A percentile compares a stretch with the other conserved stretches of the same genome.
Conservation (phyloP, 1,140 invertebrate species). For the Paramacrobiotus metropolitanus region DNA sequence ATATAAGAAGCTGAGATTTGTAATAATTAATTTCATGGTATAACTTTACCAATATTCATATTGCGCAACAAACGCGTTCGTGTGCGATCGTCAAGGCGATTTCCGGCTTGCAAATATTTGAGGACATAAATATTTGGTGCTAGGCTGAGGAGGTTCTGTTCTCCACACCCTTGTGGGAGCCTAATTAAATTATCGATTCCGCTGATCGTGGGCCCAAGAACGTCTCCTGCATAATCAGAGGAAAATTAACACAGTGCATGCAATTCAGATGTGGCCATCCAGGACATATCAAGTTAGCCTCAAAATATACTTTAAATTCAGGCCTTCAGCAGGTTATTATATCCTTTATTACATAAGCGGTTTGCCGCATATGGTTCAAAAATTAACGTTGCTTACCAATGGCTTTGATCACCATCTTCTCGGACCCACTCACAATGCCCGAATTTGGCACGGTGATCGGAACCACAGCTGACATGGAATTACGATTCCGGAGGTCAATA, state of each 20-base stretch:
- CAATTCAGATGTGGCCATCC: too few species aligned
- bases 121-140: constrained; percentile 67
- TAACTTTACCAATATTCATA: too few species aligned
- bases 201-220: constrained; percentile 41
- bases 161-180: constrained; percentile 70
- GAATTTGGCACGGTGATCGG: constrained; percentile 40
- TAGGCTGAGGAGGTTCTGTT: constrained; percentile 81
- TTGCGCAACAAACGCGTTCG: constrained; percentile 43
- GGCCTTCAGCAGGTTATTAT: too few species aligned
- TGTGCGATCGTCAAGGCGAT: constrained; percentile 36
- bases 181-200: constrained; percentile 32
- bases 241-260: too few species aligned
- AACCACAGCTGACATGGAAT: constrained; percentile 32
- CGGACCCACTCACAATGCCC: constrained; percentile 40
- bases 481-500: constrained; percentile 38
- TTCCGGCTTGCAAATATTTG: constrained; percentile 41
- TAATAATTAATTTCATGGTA: too few species aligned
- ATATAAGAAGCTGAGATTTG: too few species aligned
- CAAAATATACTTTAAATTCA: too few species aligned
- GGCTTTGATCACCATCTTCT: constrained; percentile 42
- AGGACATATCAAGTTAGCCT: too few species aligned
- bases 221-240: constrained; percentile 37
- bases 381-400: constrained; percentile 26
- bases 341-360: too few species aligned
- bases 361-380: too few species aligned